Conservation (phyloP, 2,888 invertebrate species). For the Rhabditoides inermis region DNA sequence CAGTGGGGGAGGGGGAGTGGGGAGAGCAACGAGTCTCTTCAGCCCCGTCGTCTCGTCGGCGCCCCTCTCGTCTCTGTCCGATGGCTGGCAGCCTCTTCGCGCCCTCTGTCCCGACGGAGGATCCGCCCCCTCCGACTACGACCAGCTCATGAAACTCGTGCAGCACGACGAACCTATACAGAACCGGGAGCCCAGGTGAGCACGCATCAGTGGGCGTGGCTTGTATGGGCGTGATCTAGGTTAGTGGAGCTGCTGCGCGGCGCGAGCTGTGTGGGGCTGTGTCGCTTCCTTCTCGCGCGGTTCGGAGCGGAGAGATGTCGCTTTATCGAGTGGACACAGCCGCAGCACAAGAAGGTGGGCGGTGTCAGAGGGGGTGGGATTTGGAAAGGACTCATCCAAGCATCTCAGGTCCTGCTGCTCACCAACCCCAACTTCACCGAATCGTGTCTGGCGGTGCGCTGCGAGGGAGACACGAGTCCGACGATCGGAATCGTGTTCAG, state of each 20-base stretch:
- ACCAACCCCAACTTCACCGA: slow-evolving; percentile 13
- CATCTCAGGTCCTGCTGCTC: slow-evolving; percentile 14
- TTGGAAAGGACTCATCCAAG: neutral
- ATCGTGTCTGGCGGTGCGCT: slow-evolving; percentile 6
- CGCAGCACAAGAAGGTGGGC: neutral
- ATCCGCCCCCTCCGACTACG: neutral
- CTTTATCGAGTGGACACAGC: slow-evolving; percentile 12
- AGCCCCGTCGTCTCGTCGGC: no score
- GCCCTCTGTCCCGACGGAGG: no score
- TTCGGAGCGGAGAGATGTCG: slow-evolving; percentile 15
- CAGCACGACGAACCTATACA: slow-evolving; percentile 1
- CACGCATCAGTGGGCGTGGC: neutral
- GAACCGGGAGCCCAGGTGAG: slow-evolving; percentile 5
- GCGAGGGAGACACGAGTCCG: slow-evolving; percentile 3
- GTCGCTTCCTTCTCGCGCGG: slow-evolving; percentile 8
- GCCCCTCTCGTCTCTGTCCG: no score
- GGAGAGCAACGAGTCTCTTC: no score
- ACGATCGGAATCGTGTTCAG: slow-evolving; percentile 6
- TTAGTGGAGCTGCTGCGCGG: slow-evolving; percentile 2
- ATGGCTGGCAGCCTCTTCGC: no score
- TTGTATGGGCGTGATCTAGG: neutral
- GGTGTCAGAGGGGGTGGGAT: neutral
- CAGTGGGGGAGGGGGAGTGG: no score
- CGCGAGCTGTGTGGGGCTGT: slow-evolving; percentile 9
- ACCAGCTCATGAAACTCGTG: neutral